These are phyloP conservation scores for Agrypnia vestita DNA, from an alignment of 1,140 invertebrate genomes.

Conservation along the genomic window DNA sequence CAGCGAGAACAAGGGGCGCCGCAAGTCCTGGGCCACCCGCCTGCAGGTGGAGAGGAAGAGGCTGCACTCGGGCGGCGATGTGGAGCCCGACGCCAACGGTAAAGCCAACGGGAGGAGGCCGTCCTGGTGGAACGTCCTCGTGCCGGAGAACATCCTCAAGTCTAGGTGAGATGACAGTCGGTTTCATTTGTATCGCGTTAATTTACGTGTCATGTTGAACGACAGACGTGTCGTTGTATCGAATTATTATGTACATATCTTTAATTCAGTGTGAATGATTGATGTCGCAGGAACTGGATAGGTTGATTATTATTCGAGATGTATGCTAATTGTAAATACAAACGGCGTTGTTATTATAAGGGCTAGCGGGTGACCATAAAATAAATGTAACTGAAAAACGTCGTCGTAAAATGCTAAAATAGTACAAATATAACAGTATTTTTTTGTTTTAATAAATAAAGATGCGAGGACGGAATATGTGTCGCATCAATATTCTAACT, in stretches of 20 bases:
- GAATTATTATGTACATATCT: too few relatives aligned
- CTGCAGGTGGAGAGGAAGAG: slow-evolving; percentile 70
- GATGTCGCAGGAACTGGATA: background rate
- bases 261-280: background rate
- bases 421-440: too few relatives aligned
- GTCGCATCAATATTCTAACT: too few relatives aligned
- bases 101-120: slow-evolving; percentile 78
- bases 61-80: slow-evolving; percentile 68
- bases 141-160: slow-evolving; percentile 80
- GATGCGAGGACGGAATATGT: too few relatives aligned
- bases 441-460: too few relatives aligned
- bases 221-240: too few relatives aligned
- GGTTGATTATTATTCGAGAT: too few relatives aligned
- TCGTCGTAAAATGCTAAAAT: too few relatives aligned
- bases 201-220: background rate
- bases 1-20: slow-evolving; percentile 74
- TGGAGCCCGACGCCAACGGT: slow-evolving; percentile 65
- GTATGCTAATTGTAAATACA: too few relatives aligned
- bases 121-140: slow-evolving; percentile 91
- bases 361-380: too few relatives aligned
- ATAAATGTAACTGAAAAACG: too few relatives aligned
- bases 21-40: slow-evolving; percentile 73
- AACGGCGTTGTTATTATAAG: too few relatives aligned
- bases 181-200: background rate
- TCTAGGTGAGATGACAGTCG: slow-evolving; percentile 72